phyloP scores from a whole-genome alignment of 2,113 vertebrate genomes.

The Oxygymnocypris stewartii region DNA sequence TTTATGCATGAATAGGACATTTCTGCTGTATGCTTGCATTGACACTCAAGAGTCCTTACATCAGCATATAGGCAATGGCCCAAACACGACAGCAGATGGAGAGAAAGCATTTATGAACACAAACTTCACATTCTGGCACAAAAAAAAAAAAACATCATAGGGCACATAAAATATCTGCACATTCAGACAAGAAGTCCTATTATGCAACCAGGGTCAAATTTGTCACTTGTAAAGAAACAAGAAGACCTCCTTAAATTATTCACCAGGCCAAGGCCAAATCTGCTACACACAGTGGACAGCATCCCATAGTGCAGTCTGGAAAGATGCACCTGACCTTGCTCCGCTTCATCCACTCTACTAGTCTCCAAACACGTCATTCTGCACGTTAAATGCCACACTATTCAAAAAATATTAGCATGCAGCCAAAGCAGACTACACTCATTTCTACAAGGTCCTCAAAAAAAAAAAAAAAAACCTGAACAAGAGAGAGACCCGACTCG shows the following conservation, averaged over 20 bases:
- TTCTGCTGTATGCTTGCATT: no score
- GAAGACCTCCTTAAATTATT: conserved; percentile 33
- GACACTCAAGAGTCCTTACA: no score
- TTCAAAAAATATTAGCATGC: background rate
- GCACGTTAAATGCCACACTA: background rate
- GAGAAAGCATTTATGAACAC: background rate
- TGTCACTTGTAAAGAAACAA: background rate
- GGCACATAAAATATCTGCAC: background rate
- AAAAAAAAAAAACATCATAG: background rate
- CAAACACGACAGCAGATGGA: background rate
- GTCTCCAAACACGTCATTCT: background rate
- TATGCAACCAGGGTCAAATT: background rate
- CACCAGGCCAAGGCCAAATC: background rate
- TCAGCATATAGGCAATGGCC: background rate
- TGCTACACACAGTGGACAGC: background rate
- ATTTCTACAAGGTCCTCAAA: background rate
- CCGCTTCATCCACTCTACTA: background rate
- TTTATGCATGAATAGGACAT: no score
- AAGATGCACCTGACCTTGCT: background rate
- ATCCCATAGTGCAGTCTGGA: background rate
- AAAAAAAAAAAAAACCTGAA: background rate
- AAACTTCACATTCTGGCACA: background rate
- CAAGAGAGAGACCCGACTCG: background rate
- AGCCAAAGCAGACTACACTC: background rate
- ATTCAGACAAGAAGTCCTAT: background rate